Evolutionary conservation across 2,113 vertebrate genomes (phyloP).

Genomic region (Brachypteracias leptosomus): DNA sequence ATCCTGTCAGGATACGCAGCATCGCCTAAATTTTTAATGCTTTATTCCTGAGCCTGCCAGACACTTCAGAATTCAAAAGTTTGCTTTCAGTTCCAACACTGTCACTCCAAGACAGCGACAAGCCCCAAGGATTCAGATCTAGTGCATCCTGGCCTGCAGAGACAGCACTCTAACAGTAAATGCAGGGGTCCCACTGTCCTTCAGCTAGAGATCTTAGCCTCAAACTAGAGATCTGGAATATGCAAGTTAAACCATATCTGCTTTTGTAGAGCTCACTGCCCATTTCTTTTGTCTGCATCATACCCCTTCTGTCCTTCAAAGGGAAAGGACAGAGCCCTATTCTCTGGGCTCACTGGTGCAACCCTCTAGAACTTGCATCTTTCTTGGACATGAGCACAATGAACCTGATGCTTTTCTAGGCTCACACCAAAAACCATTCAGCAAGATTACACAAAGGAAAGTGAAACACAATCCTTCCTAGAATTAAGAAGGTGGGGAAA

Average conservation of each 20-base stretch:
- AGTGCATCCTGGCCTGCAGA: not conserved
- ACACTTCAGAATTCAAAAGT: not conserved
- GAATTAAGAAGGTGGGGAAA: not conserved
- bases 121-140: not conserved
- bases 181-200: not conserved
- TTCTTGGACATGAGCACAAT: not conserved
- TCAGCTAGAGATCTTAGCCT: not conserved
- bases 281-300: not conserved
- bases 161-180: not conserved
- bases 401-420: not conserved
- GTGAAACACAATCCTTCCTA: not conserved
- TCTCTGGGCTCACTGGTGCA: accelerated
- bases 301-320: not conserved
- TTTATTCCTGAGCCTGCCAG: not conserved
- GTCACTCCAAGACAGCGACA: not conserved
- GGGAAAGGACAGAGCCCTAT: not conserved
- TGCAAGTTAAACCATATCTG: accelerated
- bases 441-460: not conserved
- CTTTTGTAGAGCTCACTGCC: not conserved
- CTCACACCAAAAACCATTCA: not conserved
- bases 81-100: not conserved
- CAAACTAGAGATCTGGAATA: not conserved
- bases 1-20: not conserved
- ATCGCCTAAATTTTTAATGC: not conserved
- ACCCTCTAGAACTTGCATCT: not conserved